Conservation (phyloP, 1,140 invertebrate genomes). For the Pomacea maculata region DNA sequence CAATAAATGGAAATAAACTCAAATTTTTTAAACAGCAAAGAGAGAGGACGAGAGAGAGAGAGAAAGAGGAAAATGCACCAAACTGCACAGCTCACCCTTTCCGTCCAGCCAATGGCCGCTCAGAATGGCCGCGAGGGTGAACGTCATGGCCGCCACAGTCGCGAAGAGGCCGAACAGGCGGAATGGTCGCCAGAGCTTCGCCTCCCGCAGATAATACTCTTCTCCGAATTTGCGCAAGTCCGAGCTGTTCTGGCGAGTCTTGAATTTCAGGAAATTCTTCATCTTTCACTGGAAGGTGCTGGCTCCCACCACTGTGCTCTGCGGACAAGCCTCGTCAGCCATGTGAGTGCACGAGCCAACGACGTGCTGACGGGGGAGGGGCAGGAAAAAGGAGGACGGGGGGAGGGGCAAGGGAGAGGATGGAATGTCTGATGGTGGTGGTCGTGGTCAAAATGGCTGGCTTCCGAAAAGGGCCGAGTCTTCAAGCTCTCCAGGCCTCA, state of each 20-base stretch:
- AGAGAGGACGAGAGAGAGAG: not conserved
- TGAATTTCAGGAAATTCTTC: constrained; percentile 71
- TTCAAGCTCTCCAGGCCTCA: too few relatives aligned
- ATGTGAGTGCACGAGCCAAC: too few relatives aligned
- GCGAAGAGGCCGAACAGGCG: constrained; percentile 47
- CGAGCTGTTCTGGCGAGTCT: constrained; percentile 45
- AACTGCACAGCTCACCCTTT: constrained; percentile 40
- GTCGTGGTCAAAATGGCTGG: too few relatives aligned
- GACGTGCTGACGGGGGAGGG: too few relatives aligned
- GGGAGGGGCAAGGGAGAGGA: too few relatives aligned
- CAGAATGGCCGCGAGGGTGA: constrained; percentile 37
- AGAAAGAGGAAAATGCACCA: not conserved
- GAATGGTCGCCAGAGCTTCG: constrained; percentile 52
- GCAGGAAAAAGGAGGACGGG: too few relatives aligned
- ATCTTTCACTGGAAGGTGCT: constrained; percentile 27
- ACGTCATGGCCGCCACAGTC: constrained; percentile 40
- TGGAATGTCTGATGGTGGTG: too few relatives aligned
- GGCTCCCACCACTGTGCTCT: too few relatives aligned
- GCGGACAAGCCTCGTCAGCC: too few relatives aligned
- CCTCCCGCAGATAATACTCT: constrained; percentile 52
- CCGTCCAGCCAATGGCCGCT: constrained; percentile 46
- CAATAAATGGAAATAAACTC: too few relatives aligned
- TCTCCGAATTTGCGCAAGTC: constrained; percentile 54
- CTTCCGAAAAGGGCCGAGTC: too few relatives aligned
- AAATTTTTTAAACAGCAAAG: not conserved